Conservation (phyloP, 2,797 vertebrate genomes). For the Trachops cirrhosus region DNA sequence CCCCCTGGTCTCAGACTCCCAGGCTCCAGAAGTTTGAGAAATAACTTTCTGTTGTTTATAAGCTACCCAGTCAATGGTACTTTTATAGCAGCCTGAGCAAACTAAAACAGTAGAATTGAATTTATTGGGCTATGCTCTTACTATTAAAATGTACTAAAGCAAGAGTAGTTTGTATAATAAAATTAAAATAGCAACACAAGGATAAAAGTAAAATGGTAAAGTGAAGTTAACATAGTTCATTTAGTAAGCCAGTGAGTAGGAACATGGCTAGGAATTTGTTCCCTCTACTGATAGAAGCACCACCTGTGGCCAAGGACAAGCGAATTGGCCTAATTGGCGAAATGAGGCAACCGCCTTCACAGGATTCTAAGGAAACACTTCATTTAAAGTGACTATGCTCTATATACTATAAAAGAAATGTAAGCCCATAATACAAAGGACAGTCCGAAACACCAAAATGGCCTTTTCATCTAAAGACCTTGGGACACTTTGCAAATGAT, state of each 20-base stretch:
- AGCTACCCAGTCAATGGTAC: neutral
- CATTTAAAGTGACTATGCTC: conserved; percentile 23
- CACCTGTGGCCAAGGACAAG: neutral
- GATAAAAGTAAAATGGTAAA: neutral
- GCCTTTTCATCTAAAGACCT: conserved; percentile 58
- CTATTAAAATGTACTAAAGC: neutral
- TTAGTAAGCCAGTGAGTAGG: neutral
- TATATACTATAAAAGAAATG: neutral
- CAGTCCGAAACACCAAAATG: neutral
- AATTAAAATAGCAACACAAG: neutral
- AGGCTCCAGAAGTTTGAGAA: neutral
- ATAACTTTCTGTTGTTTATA: neutral
- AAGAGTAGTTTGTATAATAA: neutral
- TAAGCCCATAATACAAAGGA: conserved; percentile 27
- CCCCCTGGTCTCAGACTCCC: neutral
- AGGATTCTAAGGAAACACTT: neutral
- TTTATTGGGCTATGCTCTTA: neutral
- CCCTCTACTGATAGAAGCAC: neutral
- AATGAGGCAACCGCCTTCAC: neutral
- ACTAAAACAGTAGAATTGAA: neutral
- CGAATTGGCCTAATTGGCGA: neutral
- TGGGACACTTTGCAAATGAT: conserved; percentile 52
- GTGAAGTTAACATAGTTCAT: neutral
- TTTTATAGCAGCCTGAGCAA: neutral
- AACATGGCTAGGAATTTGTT: neutral